These are phyloP conservation scores for Scaptomyza cyrtandrae DNA, from an alignment of 2,888 invertebrate species.

Conservation along the genomic window DNA sequence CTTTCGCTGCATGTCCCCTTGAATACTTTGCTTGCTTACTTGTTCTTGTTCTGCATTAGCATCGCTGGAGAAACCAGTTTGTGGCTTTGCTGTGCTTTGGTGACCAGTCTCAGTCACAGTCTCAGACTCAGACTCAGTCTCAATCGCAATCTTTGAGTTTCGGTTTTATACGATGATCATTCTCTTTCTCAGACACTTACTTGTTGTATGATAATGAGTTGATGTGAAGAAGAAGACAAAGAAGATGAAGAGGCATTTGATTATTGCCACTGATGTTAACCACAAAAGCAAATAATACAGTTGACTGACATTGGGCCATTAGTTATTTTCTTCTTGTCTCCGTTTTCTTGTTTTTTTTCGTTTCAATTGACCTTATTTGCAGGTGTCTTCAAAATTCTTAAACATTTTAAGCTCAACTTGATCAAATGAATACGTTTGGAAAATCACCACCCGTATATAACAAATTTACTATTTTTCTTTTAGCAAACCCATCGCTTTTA, in stretches of 20 bases:
- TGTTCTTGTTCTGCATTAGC: slow-evolving; percentile 74
- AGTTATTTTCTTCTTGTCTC: slow-evolving; percentile 27
- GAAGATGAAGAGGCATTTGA: slow-evolving; percentile 56
- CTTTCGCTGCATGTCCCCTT: slow-evolving; percentile 68
- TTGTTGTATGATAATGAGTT: slow-evolving; percentile 65
- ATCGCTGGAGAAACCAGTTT: slow-evolving; percentile 63
- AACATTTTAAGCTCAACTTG: slow-evolving; percentile 32
- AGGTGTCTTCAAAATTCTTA: slow-evolving; percentile 49
- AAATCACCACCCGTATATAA: slow-evolving; percentile 1
- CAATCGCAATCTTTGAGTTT: slow-evolving; percentile 29
- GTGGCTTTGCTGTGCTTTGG: slow-evolving; percentile 25
- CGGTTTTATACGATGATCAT: slow-evolving; percentile 32
- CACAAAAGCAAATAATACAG: slow-evolving; percentile 59
- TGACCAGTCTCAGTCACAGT: slow-evolving; percentile 20
- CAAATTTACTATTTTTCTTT: slow-evolving; percentile 10
- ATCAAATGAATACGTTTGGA: slow-evolving; percentile 15
- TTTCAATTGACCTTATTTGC: slow-evolving; percentile 71
- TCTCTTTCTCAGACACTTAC: slow-evolving; percentile 20
- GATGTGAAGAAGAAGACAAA: slow-evolving; percentile 22
- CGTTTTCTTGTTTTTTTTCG: slow-evolving; percentile 46
- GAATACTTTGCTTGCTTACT: slow-evolving; percentile 50
- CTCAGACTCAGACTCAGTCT: slow-evolving; percentile 11
- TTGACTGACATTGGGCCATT: slow-evolving; percentile 53
- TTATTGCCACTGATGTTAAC: slow-evolving; percentile 63
- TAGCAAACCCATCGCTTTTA: slow-evolving; percentile 27